Evolutionary conservation across 2,888 invertebrate species (phyloP).

Genomic region (Xanthostigma xanthostigma): DNA sequence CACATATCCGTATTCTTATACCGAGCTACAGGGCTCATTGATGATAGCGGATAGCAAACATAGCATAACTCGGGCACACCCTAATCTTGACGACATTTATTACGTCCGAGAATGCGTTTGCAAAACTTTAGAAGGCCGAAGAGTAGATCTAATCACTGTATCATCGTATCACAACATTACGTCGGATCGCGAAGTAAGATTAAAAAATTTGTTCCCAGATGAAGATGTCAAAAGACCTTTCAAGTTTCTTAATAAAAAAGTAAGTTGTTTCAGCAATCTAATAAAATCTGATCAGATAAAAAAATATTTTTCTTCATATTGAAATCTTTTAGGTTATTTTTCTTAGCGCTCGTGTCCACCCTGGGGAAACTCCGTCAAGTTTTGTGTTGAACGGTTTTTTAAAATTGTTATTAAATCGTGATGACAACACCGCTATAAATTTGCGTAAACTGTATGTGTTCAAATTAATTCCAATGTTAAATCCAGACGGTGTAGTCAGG

Average conservation of each 20-base stretch:
- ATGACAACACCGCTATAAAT: conserved; percentile 58
- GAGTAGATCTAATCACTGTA: conserved; percentile 71
- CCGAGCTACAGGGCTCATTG: conserved; percentile 61
- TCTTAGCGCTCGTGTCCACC: conserved; percentile 79
- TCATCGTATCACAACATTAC: conserved; percentile 66
- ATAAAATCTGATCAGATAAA: conserved; percentile 2
- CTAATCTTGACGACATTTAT: conserved; percentile 55
- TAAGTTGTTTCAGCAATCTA: conserved; percentile 19
- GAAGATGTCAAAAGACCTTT: conserved; percentile 47
- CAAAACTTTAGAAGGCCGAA: conserved; percentile 59
- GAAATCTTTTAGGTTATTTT: conserved; percentile 49
- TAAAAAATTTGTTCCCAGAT: conserved; percentile 61
- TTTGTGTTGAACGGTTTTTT: conserved; percentile 82
- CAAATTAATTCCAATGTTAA: conserved; percentile 79
- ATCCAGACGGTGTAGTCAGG: conserved; percentile 78
- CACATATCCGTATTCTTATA: conserved; percentile 79
- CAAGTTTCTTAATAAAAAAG: conserved; percentile 66
- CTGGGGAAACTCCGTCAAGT: conserved; percentile 83
- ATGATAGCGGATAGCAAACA: conserved; percentile 50
- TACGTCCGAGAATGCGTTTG: conserved; percentile 70
- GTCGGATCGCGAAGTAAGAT: conserved; percentile 51
- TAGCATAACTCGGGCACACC: conserved; percentile 26
- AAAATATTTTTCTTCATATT: background rate
- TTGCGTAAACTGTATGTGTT: conserved; percentile 68
- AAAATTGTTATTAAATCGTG: conserved; percentile 56